These are phyloP conservation scores for Malthinus seriepunctatus DNA, from an alignment of 2,888 invertebrate species.

Conservation along the genomic window DNA sequence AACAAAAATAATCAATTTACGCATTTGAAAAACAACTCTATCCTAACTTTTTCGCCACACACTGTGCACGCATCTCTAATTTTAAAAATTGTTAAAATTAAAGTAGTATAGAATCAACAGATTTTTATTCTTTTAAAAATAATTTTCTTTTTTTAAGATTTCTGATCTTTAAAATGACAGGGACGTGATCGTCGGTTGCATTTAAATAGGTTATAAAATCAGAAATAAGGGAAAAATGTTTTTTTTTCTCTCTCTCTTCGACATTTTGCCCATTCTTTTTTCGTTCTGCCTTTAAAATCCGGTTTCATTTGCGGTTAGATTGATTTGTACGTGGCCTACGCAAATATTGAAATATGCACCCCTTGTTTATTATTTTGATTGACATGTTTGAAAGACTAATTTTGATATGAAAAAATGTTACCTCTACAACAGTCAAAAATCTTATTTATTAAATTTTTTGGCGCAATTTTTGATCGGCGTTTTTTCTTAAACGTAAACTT, in stretches of 20 bases:
- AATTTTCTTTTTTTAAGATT: conserved; percentile 19
- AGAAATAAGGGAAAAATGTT: conserved; percentile 21
- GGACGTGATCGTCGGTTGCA: conserved; percentile 35
- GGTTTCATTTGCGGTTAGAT: conserved; percentile 50
- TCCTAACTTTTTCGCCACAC: no score
- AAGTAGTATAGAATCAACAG: conserved; percentile 20
- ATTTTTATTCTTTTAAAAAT: conserved; percentile 11
- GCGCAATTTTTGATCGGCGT: conserved; percentile 9
- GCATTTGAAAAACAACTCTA: no score
- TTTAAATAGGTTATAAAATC: conserved; percentile 40
- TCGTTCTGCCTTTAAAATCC: conserved; percentile 38
- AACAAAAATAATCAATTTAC: no score
- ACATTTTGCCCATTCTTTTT: conserved; percentile 29
- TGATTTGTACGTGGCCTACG: conserved; percentile 47
- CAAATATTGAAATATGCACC: conserved; percentile 55
- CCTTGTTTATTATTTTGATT: conserved; percentile 54
- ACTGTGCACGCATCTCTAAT: no score
- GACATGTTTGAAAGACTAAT: conserved; percentile 49
- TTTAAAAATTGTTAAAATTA: no score
- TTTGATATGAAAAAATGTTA: conserved; percentile 39
- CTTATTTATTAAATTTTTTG: conserved; percentile 7
- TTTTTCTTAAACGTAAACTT: conserved; percentile 2
- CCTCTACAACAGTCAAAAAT: not conserved
- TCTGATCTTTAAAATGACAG: conserved; percentile 35
- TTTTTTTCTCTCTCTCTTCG: not conserved